Conservation (phyloP, 2,113 vertebrate genomes). For the Notothenia coriiceps region DNA sequence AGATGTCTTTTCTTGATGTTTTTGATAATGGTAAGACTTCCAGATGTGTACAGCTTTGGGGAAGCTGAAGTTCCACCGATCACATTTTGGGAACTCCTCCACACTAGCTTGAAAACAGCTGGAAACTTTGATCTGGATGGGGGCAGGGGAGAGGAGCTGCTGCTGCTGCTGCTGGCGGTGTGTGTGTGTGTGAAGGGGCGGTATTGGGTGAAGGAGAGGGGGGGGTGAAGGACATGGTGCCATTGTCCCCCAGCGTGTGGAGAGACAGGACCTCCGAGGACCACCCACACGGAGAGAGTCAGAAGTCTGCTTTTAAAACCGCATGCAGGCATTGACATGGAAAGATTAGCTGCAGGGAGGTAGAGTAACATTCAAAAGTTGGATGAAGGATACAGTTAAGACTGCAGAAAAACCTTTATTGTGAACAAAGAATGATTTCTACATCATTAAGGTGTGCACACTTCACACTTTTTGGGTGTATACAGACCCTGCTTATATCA, state of each 20-base stretch:
- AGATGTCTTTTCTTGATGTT: background rate
- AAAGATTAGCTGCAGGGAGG: background rate
- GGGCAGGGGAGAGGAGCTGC: background rate
- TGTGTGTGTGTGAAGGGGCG: background rate
- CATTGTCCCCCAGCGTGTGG: slow-evolving; percentile 78
- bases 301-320: slow-evolving; percentile 41
- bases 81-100: background rate
- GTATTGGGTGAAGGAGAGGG: background rate
- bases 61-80: background rate
- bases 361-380: slow-evolving; percentile 9
- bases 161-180: background rate
- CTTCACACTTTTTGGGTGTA: background rate
- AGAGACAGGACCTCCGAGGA: slow-evolving; percentile 78
- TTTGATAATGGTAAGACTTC: background rate
- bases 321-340: slow-evolving; percentile 35
- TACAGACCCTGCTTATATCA: no score
- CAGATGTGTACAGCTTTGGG: background rate
- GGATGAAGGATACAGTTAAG: no score
- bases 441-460: background rate
- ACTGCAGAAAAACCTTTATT: no score
- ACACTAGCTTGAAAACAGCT: no score
- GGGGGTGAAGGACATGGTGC: slow-evolving; percentile 54
- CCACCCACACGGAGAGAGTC: slow-evolving; percentile 78
- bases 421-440: background rate
- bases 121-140: background rate